phyloP scores from a whole-genome alignment of 2,888 invertebrate species.

The Drosophila fulvimacula region DNA sequence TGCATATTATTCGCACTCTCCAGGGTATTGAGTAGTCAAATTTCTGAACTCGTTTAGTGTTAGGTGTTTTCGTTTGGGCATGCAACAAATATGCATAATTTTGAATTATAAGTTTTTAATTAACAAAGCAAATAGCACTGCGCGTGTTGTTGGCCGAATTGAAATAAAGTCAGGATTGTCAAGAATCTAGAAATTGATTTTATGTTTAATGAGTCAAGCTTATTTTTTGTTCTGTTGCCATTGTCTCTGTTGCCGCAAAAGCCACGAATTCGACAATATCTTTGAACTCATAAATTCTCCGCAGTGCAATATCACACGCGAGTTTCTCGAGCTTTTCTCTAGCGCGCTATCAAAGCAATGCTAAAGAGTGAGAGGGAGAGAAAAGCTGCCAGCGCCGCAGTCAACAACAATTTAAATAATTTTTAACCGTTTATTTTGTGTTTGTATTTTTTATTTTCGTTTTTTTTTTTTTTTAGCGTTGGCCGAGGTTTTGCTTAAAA shows the following conservation, averaged over 20 bases:
- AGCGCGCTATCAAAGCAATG: constrained; percentile 27
- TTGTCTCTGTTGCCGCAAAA: constrained; percentile 13
- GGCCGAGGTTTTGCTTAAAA: constrained; percentile 63
- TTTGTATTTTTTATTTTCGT: too few species aligned
- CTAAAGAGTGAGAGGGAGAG: constrained; percentile 22
- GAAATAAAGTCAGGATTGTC: constrained; percentile 9
- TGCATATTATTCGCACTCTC: neutral
- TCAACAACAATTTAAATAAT: constrained; percentile 70
- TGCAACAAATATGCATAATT: constrained; percentile 24
- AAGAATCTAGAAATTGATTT: constrained; percentile 6
- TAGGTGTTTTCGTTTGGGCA: neutral
- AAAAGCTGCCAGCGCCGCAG: constrained; percentile 39
- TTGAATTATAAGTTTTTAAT: constrained; percentile 9
- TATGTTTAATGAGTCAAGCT: constrained; percentile 12
- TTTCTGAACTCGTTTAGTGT: neutral
- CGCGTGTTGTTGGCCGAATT: constrained; percentile 6
- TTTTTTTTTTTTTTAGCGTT: constrained; percentile 23
- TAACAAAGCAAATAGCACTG: constrained; percentile 28
- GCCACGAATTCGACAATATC: constrained; percentile 21
- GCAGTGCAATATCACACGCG: constrained; percentile 58
- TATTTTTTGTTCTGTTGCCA: constrained; percentile 13
- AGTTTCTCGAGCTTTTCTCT: constrained; percentile 31
- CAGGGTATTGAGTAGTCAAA: neutral
- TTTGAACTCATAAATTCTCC: constrained; percentile 33
- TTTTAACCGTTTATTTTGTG: constrained; percentile 69